A percentile compares a stretch with the other conserved stretches of the same genome.
Conservation (phyloP, 1,140 invertebrate species). For the Cryptotermes secundus region DNA sequence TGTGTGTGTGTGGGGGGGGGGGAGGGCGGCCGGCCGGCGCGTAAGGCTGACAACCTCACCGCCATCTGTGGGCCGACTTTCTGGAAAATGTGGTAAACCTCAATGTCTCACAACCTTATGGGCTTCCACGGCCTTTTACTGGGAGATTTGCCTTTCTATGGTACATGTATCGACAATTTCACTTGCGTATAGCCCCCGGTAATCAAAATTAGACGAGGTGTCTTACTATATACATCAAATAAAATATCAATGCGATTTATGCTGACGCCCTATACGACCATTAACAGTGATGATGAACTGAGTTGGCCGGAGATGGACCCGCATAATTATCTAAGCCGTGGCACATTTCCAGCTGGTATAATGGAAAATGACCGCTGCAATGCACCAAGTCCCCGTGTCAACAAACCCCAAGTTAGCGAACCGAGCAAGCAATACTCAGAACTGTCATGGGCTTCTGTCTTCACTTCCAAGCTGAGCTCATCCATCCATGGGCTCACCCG, state of each 20-base stretch:
- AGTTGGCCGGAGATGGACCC: background rate
- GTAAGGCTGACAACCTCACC: no score
- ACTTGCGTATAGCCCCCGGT: no score
- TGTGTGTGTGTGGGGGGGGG: no score
- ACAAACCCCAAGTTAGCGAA: background rate
- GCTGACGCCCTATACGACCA: background rate
- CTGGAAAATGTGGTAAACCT: no score
- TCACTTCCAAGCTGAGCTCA: background rate
- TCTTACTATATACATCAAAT: no score
- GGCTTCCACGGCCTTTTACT: no score
- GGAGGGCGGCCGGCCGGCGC: no score
- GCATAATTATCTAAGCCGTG: background rate
- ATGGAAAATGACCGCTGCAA: slow-evolving; percentile 2
- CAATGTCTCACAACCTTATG: no score
- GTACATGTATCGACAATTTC: no score
- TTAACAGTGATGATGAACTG: background rate
- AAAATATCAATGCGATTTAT: background rate
- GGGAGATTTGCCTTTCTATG: no score
- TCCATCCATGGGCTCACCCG: background rate
- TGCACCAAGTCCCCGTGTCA: background rate
- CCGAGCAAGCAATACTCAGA: background rate
- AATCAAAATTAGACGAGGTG: no score
- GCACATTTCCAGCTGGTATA: background rate
- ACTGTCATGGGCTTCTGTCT: background rate
- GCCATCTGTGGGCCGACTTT: no score